A percentile compares a stretch with the other conserved stretches of the same genome.
Evolutionary conservation across 2,113 vertebrate genomes (phyloP).

Genomic region (Siniperca chuatsi): DNA sequence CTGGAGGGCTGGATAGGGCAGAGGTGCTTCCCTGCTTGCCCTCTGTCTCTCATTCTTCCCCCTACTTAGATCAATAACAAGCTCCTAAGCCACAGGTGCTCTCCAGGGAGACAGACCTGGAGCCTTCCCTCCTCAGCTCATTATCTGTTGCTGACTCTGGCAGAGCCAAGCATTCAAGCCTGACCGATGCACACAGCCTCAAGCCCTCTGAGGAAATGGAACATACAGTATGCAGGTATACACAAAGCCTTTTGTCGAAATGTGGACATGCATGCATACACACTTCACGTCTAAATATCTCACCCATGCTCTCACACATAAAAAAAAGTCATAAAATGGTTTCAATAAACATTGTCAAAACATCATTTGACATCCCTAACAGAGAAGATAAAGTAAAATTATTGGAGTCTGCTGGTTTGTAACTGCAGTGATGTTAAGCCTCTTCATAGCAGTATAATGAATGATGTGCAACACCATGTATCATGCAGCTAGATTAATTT

Average conservation of each 20-base stretch:
- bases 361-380: background rate
- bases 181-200: conserved; percentile 45
- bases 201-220: conserved; percentile 39
- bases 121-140: conserved; percentile 49
- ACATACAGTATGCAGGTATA: conserved; percentile 36
- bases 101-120: conserved; percentile 50
- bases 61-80: conserved; percentile 72
- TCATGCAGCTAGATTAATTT: background rate
- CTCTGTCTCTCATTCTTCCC: conserved; percentile 54
- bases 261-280: conserved; percentile 21
- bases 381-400: conserved; percentile 1
- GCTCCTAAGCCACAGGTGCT: conserved; percentile 72
- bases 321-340: background rate
- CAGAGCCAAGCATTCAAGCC: conserved; percentile 47
- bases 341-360: background rate
- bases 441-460: background rate
- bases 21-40: conserved; percentile 61
- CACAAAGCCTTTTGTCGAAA: conserved; percentile 30
- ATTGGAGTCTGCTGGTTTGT: background rate
- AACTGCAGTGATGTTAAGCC: background rate
- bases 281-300: background rate
- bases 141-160: conserved; percentile 59
- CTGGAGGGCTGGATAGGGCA: conserved; percentile 60
- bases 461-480: background rate
- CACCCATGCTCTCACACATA: background rate